Evolutionary conservation across 2,888 invertebrate genomes (phyloP).

Genomic region (Mycalesis mineus): DNA sequence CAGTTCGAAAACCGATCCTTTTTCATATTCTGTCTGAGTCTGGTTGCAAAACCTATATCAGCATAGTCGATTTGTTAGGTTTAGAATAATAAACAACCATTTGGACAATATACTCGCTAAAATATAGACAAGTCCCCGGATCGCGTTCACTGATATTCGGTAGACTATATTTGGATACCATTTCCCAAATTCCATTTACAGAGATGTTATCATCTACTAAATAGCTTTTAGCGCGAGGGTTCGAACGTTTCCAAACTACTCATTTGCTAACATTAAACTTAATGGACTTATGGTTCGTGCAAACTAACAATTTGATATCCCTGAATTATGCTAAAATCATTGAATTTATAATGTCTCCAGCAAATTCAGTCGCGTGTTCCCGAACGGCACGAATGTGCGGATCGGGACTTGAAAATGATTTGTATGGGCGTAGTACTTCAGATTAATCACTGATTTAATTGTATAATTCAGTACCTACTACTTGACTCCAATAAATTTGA

Average conservation of each 20-base stretch:
- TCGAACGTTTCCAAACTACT: slow-evolving; percentile 48
- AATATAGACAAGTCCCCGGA: neutral
- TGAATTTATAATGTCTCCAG: slow-evolving; percentile 22
- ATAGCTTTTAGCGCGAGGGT: slow-evolving; percentile 35
- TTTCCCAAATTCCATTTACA: slow-evolving; percentile 18
- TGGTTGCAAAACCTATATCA: too few species aligned
- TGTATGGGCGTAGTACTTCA: neutral
- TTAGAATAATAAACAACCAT: neutral
- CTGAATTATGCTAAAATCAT: slow-evolving; percentile 45
- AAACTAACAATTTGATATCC: slow-evolving; percentile 44
- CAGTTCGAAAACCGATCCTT: too few species aligned
- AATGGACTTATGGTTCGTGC: slow-evolving; percentile 46
- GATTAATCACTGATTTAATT: slow-evolving; percentile 1
- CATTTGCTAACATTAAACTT: slow-evolving; percentile 56
- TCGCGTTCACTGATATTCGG: neutral
- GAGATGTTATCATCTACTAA: slow-evolving; percentile 37
- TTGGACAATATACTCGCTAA: neutral
- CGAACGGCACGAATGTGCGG: slow-evolving; percentile 1
- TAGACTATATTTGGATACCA: neutral
- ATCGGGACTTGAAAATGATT: slow-evolving; percentile 3
- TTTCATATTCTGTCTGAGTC: too few species aligned
- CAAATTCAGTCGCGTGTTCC: slow-evolving; percentile 20
- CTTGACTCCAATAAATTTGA: too few species aligned
- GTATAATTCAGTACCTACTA: too few species aligned
- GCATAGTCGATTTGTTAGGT: too few species aligned